phyloP scores from a whole-genome alignment of 2,113 vertebrate genomes.

The Sapayoa aenigma region DNA sequence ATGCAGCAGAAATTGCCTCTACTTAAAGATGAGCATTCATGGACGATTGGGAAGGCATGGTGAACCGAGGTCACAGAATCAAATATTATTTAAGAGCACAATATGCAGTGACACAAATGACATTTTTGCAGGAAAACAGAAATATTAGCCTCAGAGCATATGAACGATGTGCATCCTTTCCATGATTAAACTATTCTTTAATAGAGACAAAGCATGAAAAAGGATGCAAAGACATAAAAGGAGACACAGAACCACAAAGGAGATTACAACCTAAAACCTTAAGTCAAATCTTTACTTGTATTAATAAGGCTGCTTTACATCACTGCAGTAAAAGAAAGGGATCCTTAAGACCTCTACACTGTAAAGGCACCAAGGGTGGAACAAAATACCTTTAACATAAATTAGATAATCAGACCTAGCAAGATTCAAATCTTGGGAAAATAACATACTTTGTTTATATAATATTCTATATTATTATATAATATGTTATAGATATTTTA shows the following conservation, averaged over 20 bases:
- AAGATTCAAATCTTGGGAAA: not conserved
- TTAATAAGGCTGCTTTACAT: not conserved
- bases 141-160: not conserved
- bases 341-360: not conserved
- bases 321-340: not conserved
- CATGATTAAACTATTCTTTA: not conserved
- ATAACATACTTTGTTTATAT: not conserved
- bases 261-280: not conserved
- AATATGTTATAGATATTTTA: not conserved
- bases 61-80: constrained; percentile 6
- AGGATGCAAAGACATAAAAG: not conserved
- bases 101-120: not conserved
- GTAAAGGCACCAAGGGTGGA: not conserved
- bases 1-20: not conserved
- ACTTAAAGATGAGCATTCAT: not conserved
- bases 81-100: constrained; percentile 1
- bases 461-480: not conserved
- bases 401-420: not conserved
- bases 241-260: not conserved
- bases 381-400: not conserved
- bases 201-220: not conserved
- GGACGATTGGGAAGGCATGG: not conserved
- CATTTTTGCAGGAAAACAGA: not conserved
- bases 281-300: not conserved
- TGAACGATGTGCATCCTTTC: not conserved